A percentile compares a stretch with the other conserved stretches of the same genome.
These are phyloP conservation scores for Drosophila tristis DNA, from an alignment of 1,140 invertebrate species.

Conservation along the genomic window DNA sequence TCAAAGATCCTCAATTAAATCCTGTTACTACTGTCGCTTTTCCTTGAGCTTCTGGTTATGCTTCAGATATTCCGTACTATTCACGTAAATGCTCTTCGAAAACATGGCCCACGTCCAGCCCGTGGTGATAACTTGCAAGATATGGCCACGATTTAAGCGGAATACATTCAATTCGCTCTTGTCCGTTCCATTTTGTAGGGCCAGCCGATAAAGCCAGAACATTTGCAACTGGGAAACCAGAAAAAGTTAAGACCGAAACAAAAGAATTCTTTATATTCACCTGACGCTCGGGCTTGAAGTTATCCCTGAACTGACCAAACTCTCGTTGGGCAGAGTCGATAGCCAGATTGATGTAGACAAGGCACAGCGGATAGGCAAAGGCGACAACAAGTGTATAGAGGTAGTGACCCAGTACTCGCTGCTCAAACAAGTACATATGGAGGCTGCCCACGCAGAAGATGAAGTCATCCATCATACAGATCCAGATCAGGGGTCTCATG, in stretches of 20 bases:
- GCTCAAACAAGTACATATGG: slow-evolving; percentile 39
- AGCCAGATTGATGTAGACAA: slow-evolving; percentile 17
- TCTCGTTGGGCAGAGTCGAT: slow-evolving; percentile 22
- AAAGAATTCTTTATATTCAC: no score
- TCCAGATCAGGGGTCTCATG: slow-evolving; percentile 44
- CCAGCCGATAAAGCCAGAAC: slow-evolving; percentile 25
- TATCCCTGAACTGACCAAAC: slow-evolving; percentile 26
- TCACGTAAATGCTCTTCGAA: slow-evolving; percentile 23
- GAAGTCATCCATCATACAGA: slow-evolving; percentile 10
- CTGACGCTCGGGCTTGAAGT: slow-evolving; percentile 3
- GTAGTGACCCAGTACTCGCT: neutral
- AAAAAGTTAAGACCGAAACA: no score
- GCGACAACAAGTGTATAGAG: rapidly evolving
- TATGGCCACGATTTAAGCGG: slow-evolving; percentile 13
- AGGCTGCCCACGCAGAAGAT: slow-evolving; percentile 4
- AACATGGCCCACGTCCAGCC: slow-evolving; percentile 53
- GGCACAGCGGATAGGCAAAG: slow-evolving; percentile 15
- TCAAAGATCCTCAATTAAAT: no score
- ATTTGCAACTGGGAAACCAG: no score
- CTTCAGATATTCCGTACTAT: no score
- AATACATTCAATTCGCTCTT: slow-evolving; percentile 30
- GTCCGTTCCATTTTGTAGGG: neutral
- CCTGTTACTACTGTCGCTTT: no score
- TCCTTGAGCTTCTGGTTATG: no score
- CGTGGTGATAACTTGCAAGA: slow-evolving; percentile 29